Percentiles rank a stretch among this genome's conserved stretches.
phyloP scores from a whole-genome alignment of 2,113 vertebrate species.

The Microcebus murinus region DNA sequence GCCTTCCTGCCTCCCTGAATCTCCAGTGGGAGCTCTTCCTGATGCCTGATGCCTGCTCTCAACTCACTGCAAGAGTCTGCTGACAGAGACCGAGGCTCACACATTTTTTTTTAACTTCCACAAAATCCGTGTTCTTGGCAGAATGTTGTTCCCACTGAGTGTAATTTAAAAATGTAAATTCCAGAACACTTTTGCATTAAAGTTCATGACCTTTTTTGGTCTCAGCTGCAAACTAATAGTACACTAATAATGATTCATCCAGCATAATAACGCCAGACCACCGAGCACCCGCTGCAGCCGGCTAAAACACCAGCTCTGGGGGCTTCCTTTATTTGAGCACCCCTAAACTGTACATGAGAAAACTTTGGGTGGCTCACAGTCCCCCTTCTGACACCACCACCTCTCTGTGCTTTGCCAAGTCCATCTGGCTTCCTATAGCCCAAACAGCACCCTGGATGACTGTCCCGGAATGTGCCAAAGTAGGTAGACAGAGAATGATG shows the following conservation, averaged over 20 bases:
- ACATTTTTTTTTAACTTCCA: not conserved
- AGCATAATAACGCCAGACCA: not conserved
- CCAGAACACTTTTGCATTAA: not conserved
- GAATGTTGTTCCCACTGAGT: too few species aligned
- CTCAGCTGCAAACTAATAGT: not conserved
- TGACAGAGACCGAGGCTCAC: not conserved
- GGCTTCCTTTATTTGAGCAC: not conserved
- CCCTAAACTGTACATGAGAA: not conserved
- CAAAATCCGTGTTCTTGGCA: not conserved
- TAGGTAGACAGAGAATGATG: not conserved
- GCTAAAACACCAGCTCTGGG: not conserved
- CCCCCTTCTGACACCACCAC: not conserved
- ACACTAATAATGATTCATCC: conserved; percentile 35
- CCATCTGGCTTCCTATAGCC: conserved; percentile 45
- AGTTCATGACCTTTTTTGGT: conserved; percentile 21
- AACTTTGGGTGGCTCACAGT: not conserved
- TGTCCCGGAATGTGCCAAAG: not conserved
- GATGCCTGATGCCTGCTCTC: not conserved
- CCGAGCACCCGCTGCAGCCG: not conserved
- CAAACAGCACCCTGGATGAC: conserved; percentile 38
- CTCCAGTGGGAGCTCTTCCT: not conserved
- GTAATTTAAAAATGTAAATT: not conserved
- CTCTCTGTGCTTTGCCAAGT: conserved; percentile 28
- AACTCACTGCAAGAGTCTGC: not conserved
- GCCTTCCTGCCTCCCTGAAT: not conserved